These are phyloP conservation scores for Tyria jacobaeae DNA, from an alignment of 2,888 invertebrate species.

Conservation along the genomic window DNA sequence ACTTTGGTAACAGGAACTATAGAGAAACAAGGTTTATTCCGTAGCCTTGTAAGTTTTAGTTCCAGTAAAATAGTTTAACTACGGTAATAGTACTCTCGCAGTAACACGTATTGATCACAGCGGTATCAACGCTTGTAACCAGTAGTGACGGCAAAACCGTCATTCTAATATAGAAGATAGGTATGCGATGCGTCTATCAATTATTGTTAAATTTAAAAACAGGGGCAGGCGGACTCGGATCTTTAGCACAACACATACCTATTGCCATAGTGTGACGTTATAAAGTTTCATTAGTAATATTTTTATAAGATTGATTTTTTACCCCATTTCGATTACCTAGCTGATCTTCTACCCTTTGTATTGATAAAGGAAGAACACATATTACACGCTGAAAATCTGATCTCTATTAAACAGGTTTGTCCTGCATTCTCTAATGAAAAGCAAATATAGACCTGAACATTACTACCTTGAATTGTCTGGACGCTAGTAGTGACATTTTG, in stretches of 20 bases:
- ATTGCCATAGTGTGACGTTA: slow-evolving; percentile 3
- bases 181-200: slow-evolving; percentile 9
- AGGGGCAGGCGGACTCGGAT: not conserved
- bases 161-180: slow-evolving; percentile 13
- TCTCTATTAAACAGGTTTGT: too few relatives aligned
- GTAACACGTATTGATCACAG: slow-evolving; percentile 8
- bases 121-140: slow-evolving; percentile 9
- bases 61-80: not conserved
- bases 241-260: not conserved
- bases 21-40: not conserved
- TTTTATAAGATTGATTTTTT: not conserved
- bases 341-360: too few relatives aligned
- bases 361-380: too few relatives aligned
- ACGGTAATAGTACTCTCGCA: slow-evolving; percentile 2
- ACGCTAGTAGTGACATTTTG: too few relatives aligned
- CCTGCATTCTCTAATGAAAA: too few relatives aligned
- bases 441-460: too few relatives aligned
- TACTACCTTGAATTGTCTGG: too few relatives aligned
- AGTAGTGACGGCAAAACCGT: slow-evolving; percentile 17
- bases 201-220: slow-evolving; percentile 12
- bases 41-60: slow-evolving; percentile 1
- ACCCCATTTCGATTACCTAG: too few relatives aligned
- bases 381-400: too few relatives aligned
- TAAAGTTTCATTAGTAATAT: not conserved
- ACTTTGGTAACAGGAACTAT: not conserved